Evolutionary conservation across 1,140 invertebrate species (phyloP).

Genomic region (Pristionchus pacificus): DNA sequence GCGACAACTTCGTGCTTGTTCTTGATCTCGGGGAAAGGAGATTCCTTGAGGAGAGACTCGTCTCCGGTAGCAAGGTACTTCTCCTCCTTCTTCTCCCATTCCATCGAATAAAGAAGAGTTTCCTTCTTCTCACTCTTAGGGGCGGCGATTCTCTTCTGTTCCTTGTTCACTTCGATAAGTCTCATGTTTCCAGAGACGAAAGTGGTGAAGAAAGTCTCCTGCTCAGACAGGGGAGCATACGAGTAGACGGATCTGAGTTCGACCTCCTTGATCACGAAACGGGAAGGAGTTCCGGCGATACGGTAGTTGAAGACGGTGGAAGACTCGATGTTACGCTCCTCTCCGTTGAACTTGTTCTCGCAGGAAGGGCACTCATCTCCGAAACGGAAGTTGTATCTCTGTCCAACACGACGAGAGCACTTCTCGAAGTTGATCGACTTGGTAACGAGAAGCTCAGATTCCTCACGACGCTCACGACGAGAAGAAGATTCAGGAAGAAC

Average conservation of each 20-base stretch:
- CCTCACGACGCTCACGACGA: slow-evolving; percentile 20
- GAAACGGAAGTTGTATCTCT: slow-evolving; percentile 18
- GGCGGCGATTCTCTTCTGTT: slow-evolving; percentile 15
- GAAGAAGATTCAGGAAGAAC: no score
- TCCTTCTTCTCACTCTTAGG: slow-evolving; percentile 34
- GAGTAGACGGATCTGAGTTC: slow-evolving; percentile 23
- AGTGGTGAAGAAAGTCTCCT: slow-evolving; percentile 22
- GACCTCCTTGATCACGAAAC: slow-evolving; percentile 25
- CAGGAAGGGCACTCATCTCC: slow-evolving; percentile 17
- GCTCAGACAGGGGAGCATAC: slow-evolving; percentile 18
- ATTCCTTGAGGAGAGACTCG: slow-evolving; percentile 19
- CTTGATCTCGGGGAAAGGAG: slow-evolving; percentile 25
- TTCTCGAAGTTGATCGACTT: slow-evolving; percentile 34
- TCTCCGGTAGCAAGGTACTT: slow-evolving; percentile 45
- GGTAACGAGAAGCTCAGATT: slow-evolving; percentile 21
- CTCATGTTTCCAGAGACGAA: slow-evolving; percentile 15
- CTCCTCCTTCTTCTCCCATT: slow-evolving; percentile 38
- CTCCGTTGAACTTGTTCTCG: slow-evolving; percentile 15
- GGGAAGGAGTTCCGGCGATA: slow-evolving; percentile 20
- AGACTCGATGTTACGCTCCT: slow-evolving; percentile 19
- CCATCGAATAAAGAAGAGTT: slow-evolving; percentile 36
- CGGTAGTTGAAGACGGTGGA: slow-evolving; percentile 31
- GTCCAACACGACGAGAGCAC: slow-evolving; percentile 17
- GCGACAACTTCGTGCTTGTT: slow-evolving; percentile 31
- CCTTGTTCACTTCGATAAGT: slow-evolving; percentile 24